These are phyloP conservation scores for Brachynemurus nebulosus DNA, from an alignment of 2,888 invertebrate species.

Conservation along the genomic window DNA sequence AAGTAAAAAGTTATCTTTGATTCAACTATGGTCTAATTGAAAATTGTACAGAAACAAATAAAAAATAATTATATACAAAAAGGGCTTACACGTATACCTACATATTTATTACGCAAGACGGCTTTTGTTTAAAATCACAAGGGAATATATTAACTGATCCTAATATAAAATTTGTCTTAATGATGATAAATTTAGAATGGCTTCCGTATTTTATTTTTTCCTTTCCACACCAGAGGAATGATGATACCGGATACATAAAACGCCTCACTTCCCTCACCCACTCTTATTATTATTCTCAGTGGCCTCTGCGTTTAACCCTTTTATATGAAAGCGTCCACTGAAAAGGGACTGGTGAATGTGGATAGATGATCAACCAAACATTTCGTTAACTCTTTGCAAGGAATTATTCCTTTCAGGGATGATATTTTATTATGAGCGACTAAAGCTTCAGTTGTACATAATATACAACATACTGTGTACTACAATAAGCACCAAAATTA, in stretches of 20 bases:
- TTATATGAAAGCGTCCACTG: not conserved
- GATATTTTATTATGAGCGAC: not conserved
- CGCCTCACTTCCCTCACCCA: not conserved
- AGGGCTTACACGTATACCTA: no score
- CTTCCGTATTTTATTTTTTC: slow-evolving; percentile 5
- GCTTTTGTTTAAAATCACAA: slow-evolving; percentile 1
- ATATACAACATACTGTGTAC: no score
- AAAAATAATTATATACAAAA: no score
- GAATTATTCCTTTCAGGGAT: not conserved
- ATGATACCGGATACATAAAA: not conserved
- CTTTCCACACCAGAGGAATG: slow-evolving; percentile 1
- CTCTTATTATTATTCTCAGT: slow-evolving; percentile 2
- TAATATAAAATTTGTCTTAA: slow-evolving; percentile 4
- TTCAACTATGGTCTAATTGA: no score
- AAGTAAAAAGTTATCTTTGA: no score
- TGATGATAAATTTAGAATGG: slow-evolving; percentile 6
- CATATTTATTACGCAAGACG: no score
- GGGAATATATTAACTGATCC: not conserved
- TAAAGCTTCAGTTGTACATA: no score
- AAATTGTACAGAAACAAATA: no score
- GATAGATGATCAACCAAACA: slow-evolving; percentile 1
- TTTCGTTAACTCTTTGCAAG: not conserved
- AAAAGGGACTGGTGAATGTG: not conserved
- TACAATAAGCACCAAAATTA: no score
- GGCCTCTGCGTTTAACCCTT: not conserved